phyloP scores from a whole-genome alignment of 1,140 invertebrate genomes.

The Archegozetes longisetosus region DNA sequence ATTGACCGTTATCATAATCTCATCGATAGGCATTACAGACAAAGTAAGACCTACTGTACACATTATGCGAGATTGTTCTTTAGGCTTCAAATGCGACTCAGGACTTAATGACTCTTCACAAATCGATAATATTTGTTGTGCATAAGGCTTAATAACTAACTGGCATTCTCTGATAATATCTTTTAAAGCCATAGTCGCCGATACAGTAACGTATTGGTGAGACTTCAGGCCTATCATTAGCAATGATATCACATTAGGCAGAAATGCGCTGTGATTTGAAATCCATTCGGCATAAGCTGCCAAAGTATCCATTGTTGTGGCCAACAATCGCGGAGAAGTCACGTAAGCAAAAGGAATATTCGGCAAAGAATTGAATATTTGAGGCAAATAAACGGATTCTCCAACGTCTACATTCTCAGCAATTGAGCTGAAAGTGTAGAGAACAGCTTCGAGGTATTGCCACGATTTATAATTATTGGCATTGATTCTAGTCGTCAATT shows the following conservation, averaged over 20 bases:
- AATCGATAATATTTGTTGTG: slow-evolving; percentile 42
- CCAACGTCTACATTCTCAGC: slow-evolving; percentile 51
- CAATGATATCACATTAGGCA: slow-evolving; percentile 40
- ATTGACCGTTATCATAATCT: slow-evolving; percentile 50
- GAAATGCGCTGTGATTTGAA: slow-evolving; percentile 40
- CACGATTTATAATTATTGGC: not conserved
- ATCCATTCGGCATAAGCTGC: slow-evolving; percentile 70
- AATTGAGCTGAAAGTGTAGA: slow-evolving; percentile 63
- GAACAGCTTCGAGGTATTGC: slow-evolving; percentile 52
- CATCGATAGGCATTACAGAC: slow-evolving; percentile 43
- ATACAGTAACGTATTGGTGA: slow-evolving; percentile 34
- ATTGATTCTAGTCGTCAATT: not conserved
- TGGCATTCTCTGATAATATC: slow-evolving; percentile 64
- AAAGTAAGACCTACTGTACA: slow-evolving; percentile 54
- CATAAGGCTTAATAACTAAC: slow-evolving; percentile 48
- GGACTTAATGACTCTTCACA: slow-evolving; percentile 36
- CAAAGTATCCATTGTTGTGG: slow-evolving; percentile 18
- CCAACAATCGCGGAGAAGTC: slow-evolving; percentile 1
- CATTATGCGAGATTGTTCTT: slow-evolving; percentile 53
- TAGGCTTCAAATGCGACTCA: slow-evolving; percentile 34
- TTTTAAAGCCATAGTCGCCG: slow-evolving; percentile 66
- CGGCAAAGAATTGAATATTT: slow-evolving; percentile 46
- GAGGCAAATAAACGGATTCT: slow-evolving; percentile 43
- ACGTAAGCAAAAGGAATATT: slow-evolving; percentile 41
- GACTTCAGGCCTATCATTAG: slow-evolving; percentile 54